Base-by-base conservation (phyloP, 2,797 vertebrate genomes). In the Myiothlypis chrysogaster region DNA sequence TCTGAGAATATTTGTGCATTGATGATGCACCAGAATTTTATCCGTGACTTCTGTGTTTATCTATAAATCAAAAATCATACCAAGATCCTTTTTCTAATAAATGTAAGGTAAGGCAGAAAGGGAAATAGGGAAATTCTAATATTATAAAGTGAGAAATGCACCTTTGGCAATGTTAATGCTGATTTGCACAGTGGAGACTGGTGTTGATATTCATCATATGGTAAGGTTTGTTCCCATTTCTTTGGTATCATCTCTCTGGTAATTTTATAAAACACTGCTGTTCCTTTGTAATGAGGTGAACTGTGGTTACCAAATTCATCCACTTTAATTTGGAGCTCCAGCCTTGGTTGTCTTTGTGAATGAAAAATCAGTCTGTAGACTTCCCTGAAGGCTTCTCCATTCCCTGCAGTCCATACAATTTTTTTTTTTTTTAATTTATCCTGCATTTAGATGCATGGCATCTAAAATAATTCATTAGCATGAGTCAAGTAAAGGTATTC, bases 291-390 rank as follows among this genome's bases (percentile, higher is more conserved):
- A 95, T 99, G 97, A 23, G 98, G 98, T 10, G 98, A 99, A 91
- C 98, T 99, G 91, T 98, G 97, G 96, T 99, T 99, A 79, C 98
- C 98, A 52, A 98, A 99, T 13, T 98, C 98, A 95, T 99, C 98
- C 80, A 98, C 96, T 66, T 98, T 98, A 20, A 99, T 98, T 63
- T 89, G 96, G 35, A 99, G 95, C 41, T 94, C 70, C 73, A 99
- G 94, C 53, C 95, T 98, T 60, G 98, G 96, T 86, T 96, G 98
- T 93, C 97, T 97, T 97, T 99, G 99, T 53, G 96, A 98, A 96
- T 99, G 99, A 96, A 99, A 99, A 94, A 98, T 98, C 84, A 99
- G 90, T 32, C 71, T 97, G 80, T 96, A 96, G 30, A 89, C 69
- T 91, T 97, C 97, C 63, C 83, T 97, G 89, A 96, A 97, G 65